Conservation (phyloP, 2,113 vertebrate genomes). For the Corythornis madagascariensis region DNA sequence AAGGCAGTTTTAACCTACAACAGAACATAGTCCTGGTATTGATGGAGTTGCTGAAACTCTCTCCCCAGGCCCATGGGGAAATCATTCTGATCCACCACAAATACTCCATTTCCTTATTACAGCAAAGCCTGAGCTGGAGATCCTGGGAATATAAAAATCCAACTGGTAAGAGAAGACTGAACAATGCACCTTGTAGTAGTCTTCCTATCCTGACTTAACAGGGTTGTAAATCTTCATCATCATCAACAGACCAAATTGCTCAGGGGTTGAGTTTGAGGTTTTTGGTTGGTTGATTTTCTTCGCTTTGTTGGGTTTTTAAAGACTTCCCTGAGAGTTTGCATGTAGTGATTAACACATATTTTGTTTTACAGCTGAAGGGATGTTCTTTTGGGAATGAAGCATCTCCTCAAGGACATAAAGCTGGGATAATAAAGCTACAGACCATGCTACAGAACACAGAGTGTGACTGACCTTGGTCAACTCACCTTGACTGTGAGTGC, state of each 20-base stretch:
- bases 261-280: not conserved
- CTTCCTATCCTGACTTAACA: not conserved
- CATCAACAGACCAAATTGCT: not conserved
- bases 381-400: not conserved
- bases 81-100: not conserved
- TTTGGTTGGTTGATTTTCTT: not conserved
- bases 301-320: not conserved
- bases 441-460: not conserved
- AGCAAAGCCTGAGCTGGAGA: not conserved
- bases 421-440: not conserved
- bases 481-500: constrained; percentile 88
- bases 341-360: not conserved
- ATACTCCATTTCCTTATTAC: not conserved
- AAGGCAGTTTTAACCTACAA: not conserved
- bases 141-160: not conserved
- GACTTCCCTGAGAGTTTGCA: not conserved
- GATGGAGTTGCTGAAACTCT: not conserved
- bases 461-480: not conserved
- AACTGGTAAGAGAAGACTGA: not conserved
- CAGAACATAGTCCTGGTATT: not conserved
- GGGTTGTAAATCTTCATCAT: not conserved
- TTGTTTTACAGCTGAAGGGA: not conserved
- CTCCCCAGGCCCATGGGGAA: not conserved
- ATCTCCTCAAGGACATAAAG: not conserved
- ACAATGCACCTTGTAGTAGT: not conserved